phyloP scores from a whole-genome alignment of 1,140 invertebrate genomes.

The Ditylenchus dipsaci region DNA sequence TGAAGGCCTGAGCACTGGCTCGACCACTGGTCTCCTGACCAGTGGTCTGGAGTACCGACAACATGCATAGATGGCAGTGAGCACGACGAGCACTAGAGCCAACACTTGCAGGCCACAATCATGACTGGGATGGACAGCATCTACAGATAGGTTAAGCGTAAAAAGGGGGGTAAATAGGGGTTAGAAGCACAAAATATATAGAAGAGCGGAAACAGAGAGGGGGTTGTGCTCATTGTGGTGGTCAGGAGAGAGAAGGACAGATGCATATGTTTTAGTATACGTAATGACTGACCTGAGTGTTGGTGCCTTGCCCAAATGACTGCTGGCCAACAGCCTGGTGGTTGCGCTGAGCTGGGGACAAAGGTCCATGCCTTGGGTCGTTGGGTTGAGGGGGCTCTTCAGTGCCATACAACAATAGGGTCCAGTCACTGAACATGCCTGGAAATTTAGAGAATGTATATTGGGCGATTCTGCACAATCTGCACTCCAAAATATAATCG shows the following conservation, averaged over 20 bases:
- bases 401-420: slow-evolving; percentile 53
- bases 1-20: not conserved
- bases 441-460: not conserved
- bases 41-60: not conserved
- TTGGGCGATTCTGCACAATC: too few species aligned
- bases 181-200: not conserved
- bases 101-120: slow-evolving; percentile 23
- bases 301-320: too few species aligned
- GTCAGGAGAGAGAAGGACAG: not conserved
- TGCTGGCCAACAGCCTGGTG: slow-evolving; percentile 7
- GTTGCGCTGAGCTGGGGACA: slow-evolving; percentile 4
- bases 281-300: not conserved
- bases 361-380: slow-evolving; percentile 39
- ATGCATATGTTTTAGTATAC: not conserved
- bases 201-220: not conserved
- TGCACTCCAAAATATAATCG: too few species aligned
- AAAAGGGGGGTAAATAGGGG: not conserved
- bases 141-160: slow-evolving; percentile 8
- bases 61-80: slow-evolving; percentile 26
- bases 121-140: slow-evolving; percentile 13
- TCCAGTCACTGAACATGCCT: slow-evolving; percentile 57
- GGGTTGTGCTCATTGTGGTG: not conserved
- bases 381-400: slow-evolving; percentile 51
- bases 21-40: not conserved
- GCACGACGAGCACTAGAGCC: slow-evolving; percentile 16